A percentile compares a stretch with the other conserved stretches of the same genome.
phyloP scores from a whole-genome alignment of 2,797 vertebrate species.

The Tragelaphus oryx region DNA sequence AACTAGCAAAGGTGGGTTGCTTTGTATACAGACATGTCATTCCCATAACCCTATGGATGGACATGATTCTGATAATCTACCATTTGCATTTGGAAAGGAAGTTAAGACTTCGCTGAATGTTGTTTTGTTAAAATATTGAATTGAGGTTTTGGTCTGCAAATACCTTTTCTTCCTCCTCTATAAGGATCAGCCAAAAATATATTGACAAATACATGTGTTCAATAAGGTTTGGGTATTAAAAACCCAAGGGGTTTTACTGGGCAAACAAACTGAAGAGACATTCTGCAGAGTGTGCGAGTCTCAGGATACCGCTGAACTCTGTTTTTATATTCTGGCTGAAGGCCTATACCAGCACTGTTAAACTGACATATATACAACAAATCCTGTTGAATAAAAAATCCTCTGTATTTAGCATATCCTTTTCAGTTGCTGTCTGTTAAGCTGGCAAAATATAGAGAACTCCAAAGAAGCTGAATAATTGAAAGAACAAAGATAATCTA shows the following conservation, averaged over 20 bases:
- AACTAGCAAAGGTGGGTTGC: neutral
- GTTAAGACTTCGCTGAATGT: neutral
- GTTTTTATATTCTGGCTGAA: slow-evolving; percentile 54
- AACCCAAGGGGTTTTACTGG: slow-evolving; percentile 12
- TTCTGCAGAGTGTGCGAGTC: neutral
- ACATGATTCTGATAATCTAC: neutral
- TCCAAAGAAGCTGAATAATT: slow-evolving; percentile 13
- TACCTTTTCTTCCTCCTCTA: neutral
- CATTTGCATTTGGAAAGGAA: slow-evolving; percentile 19
- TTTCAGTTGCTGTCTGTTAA: slow-evolving; percentile 16
- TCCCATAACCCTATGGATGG: neutral
- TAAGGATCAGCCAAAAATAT: slow-evolving; percentile 55
- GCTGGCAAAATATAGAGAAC: slow-evolving; percentile 23
- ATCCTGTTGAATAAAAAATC: slow-evolving; percentile 33
- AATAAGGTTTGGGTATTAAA: slow-evolving; percentile 45
- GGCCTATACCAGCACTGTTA: slow-evolving; percentile 22
- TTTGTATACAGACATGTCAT: neutral
- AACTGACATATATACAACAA: slow-evolving; percentile 25
- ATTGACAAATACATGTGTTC: slow-evolving; percentile 45
- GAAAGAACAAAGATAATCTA: slow-evolving; percentile 43
- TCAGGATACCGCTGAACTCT: slow-evolving; percentile 23
- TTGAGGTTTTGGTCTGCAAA: slow-evolving; percentile 26
- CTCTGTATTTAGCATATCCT: slow-evolving; percentile 21
- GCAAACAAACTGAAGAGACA: slow-evolving; percentile 27
- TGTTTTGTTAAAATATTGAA: slow-evolving; percentile 49